Conservation (phyloP, 1,140 invertebrate genomes). For the Hypsibius dujardini region DNA sequence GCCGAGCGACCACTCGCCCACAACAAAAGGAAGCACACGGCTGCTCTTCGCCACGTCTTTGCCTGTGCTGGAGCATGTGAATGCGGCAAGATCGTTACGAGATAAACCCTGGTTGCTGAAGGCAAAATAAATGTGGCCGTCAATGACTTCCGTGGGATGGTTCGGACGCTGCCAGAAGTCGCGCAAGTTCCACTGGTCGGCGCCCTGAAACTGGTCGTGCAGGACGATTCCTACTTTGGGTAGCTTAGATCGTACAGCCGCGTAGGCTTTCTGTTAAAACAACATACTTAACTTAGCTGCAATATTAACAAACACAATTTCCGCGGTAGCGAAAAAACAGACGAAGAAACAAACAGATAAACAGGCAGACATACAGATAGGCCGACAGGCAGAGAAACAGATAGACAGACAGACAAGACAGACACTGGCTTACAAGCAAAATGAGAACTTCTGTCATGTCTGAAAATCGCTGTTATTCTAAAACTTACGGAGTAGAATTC, state of each 20-base stretch:
- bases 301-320: too few relatives aligned
- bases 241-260: background rate
- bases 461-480: too few relatives aligned
- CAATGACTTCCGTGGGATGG: background rate
- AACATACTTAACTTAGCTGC: too few relatives aligned
- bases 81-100: background rate
- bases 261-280: slow-evolving; percentile 1
- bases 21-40: background rate
- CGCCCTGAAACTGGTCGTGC: background rate
- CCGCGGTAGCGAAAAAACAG: too few relatives aligned
- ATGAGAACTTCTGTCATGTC: too few relatives aligned
- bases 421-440: too few relatives aligned
- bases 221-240: background rate
- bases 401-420: too few relatives aligned
- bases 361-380: too few relatives aligned
- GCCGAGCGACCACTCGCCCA: background rate
- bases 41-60: background rate
- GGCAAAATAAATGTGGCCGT: background rate
- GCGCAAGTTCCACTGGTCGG: background rate
- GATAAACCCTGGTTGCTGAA: background rate
- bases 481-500: background rate
- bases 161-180: background rate
- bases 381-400: too few relatives aligned
- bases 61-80: background rate
- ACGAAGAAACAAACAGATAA: too few relatives aligned